Evolutionary conservation across 2,113 vertebrate species (phyloP).

Genomic region (Conger conger): DNA sequence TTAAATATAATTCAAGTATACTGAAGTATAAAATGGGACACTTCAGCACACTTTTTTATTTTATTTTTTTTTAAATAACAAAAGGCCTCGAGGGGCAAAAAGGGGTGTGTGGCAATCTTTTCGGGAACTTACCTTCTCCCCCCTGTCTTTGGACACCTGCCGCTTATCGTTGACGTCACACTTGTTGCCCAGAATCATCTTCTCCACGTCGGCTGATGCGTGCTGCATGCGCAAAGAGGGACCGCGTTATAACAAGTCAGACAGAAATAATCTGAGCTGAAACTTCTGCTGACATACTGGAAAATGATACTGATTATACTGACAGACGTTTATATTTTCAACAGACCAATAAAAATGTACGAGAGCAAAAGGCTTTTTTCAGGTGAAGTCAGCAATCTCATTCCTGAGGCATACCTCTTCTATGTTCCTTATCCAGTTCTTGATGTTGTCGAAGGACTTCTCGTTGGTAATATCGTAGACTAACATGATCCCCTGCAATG

Average conservation of each 20-base stretch:
- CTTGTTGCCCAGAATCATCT: constrained; percentile 98
- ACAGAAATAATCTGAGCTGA: too few species aligned
- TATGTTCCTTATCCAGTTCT: constrained; percentile 96
- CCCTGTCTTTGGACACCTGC: constrained; percentile 93
- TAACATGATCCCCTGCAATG: constrained; percentile 88
- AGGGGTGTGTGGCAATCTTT: neutral
- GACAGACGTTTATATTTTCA: too few species aligned
- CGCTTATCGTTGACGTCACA: constrained; percentile 96
- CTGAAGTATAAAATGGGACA: too few species aligned
- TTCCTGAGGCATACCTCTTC: constrained; percentile 79
- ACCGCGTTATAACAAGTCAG: neutral
- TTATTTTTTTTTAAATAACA: too few species aligned
- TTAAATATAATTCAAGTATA: too few species aligned
- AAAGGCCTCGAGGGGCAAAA: too few species aligned
- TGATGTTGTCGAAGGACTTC: constrained; percentile 96
- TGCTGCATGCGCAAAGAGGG: constrained; percentile 69
- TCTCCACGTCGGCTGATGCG: constrained; percentile 93
- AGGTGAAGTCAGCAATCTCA: neutral
- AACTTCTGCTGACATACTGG: too few species aligned
- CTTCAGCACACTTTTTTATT: too few species aligned
- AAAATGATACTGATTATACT: neutral
- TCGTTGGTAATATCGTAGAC: constrained; percentile 98
- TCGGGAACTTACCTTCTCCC: constrained; percentile 84
- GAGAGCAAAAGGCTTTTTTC: too few species aligned
- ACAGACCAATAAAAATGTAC: too few species aligned